Percentiles rank a stretch among this genome's conserved stretches.
Conservation (phyloP, 2,888 invertebrate species). For the Biston betularia region DNA sequence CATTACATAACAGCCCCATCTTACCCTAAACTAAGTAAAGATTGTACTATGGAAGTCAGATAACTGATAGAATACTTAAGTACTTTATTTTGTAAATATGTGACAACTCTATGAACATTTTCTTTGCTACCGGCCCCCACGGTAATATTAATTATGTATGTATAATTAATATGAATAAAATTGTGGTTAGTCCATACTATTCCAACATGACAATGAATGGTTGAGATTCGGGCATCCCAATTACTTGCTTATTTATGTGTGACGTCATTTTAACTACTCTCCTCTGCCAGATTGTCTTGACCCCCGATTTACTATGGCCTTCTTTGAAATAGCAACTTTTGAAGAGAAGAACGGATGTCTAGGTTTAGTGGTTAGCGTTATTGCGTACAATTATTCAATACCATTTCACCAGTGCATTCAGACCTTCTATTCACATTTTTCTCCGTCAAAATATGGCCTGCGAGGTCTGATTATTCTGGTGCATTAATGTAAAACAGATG, state of each 20-base stretch:
- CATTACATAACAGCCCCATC: no score
- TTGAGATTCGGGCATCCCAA: constrained; percentile 72
- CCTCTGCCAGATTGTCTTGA: constrained; percentile 46
- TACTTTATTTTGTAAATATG: no score
- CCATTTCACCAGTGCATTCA: constrained; percentile 41
- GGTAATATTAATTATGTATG: no score
- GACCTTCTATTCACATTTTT: constrained; percentile 42
- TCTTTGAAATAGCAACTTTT: not conserved
- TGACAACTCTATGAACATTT: no score
- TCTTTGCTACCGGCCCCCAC: no score
- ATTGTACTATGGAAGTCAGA: no score
- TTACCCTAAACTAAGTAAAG: no score
- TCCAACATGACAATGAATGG: constrained; percentile 41
- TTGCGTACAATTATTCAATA: constrained; percentile 19
- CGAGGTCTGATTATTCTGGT: constrained; percentile 49
- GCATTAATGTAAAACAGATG: constrained; percentile 51
- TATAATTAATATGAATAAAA: no score
- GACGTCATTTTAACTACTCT: constrained; percentile 62
- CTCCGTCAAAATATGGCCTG: constrained; percentile 11
- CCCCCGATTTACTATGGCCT: constrained; percentile 32
- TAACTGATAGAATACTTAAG: no score
- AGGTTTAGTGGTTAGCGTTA: constrained; percentile 4
- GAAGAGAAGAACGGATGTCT: not conserved
- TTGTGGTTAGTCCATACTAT: constrained; percentile 30
- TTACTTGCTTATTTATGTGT: constrained; percentile 82